These are phyloP conservation scores for Carollia perspicillata DNA, from an alignment of 2,113 vertebrate genomes.

Conservation along the genomic window DNA sequence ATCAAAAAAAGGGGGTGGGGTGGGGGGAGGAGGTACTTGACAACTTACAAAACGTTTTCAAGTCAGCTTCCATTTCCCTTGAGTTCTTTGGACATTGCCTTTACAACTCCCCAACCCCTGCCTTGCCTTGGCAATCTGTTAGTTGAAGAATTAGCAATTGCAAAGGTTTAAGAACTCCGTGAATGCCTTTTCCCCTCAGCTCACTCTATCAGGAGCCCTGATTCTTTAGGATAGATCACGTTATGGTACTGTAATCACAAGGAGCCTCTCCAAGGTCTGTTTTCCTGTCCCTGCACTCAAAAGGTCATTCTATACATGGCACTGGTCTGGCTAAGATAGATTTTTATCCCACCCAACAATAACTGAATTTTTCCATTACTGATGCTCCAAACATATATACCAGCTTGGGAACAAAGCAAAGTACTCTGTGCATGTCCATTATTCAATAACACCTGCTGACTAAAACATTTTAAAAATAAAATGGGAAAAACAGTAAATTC, in stretches of 20 bases:
- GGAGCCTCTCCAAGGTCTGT: not conserved
- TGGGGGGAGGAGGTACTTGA: not conserved
- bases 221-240: not conserved
- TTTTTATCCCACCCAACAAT: not conserved
- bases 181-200: not conserved
- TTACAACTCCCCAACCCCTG: not conserved
- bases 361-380: not conserved
- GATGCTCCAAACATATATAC: not conserved
- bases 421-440: not conserved
- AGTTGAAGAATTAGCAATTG: not conserved
- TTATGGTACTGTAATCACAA: not conserved
- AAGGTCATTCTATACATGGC: not conserved
- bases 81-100: not conserved
- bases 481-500: not conserved
- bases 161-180: not conserved
- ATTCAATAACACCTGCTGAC: not conserved
- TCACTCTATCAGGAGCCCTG: not conserved
- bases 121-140: not conserved
- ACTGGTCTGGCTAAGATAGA: not conserved
- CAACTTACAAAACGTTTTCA: not conserved
- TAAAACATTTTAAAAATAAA: not conserved
- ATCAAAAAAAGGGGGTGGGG: not conserved
- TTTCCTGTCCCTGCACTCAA: not conserved
- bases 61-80: not conserved
- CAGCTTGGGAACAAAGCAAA: not conserved